These are phyloP conservation scores for Accipiter cooperii DNA, from an alignment of 2,113 vertebrate genomes.

Conservation along the genomic window DNA sequence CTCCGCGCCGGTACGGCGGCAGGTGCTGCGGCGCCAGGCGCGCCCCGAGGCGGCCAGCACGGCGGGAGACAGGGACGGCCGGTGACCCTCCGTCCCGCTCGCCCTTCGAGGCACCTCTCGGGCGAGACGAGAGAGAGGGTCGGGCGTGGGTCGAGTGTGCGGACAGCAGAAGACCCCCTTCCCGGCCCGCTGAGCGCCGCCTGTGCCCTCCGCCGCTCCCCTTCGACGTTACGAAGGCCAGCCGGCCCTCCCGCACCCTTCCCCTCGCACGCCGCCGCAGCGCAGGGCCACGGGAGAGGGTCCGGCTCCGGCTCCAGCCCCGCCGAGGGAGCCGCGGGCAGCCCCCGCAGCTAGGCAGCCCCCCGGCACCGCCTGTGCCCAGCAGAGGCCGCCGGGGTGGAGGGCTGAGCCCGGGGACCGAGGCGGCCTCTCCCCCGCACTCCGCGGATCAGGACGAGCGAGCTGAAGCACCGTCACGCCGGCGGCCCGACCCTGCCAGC, in stretches of 20 bases:
- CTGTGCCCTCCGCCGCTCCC: background rate
- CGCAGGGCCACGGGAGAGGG: background rate
- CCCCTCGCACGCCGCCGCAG: background rate
- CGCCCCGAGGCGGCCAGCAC: background rate
- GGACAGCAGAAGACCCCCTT: background rate
- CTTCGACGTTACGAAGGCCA: background rate
- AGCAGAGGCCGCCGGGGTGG: background rate
- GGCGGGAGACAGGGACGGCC: no score
- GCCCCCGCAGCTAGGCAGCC: background rate
- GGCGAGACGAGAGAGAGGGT: background rate
- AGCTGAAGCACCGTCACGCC: background rate
- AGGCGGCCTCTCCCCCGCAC: background rate
- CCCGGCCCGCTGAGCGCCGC: background rate
- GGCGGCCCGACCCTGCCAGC: no score
- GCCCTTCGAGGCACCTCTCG: background rate
- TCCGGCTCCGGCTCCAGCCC: no score
- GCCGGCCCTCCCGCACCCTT: no score
- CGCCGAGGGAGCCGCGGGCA: background rate
- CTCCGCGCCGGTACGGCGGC: background rate
- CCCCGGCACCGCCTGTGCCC: background rate
- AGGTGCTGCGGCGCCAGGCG: background rate
- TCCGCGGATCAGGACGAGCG: background rate
- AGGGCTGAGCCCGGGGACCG: background rate
- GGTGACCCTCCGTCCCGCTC: no score
- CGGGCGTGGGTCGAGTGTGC: background rate